Evolutionary conservation across 2,888 invertebrate genomes (phyloP).

Genomic region (Yponomeuta evonymella): DNA sequence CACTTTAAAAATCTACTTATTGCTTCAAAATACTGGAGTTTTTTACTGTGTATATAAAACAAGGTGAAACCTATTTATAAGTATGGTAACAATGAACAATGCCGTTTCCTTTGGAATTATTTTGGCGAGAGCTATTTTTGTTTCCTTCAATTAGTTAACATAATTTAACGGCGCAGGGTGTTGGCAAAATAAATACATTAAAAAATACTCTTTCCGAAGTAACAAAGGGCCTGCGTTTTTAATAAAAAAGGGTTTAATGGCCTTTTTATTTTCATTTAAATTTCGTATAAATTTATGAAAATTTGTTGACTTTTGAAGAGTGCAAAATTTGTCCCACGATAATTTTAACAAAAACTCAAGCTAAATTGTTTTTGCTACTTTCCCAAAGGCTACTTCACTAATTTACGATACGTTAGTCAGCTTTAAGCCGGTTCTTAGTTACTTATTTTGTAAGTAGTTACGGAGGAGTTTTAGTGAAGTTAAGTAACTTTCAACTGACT

Average conservation of each 20-base stretch:
- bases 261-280: neutral
- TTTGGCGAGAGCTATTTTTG: neutral
- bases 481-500: neutral
- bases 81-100: no score
- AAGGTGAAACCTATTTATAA: no score
- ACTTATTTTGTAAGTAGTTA: neutral
- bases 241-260: neutral
- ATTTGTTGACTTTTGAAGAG: no score
- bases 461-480: neutral
- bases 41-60: no score
- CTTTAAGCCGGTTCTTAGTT: neutral
- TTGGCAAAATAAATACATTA: neutral
- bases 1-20: no score
- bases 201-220: neutral
- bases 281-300: neutral
- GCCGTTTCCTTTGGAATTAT: no score
- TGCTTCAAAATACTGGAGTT: no score
- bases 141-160: neutral
- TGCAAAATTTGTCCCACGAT: no score
- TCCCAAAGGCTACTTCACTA: neutral
- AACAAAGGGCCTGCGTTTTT: neutral
- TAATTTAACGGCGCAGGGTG: neutral
- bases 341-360: neutral
- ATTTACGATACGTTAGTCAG: neutral
- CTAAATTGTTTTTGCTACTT: neutral